phyloP scores from a whole-genome alignment of 2,113 vertebrate species.

The Chauna torquata region DNA sequence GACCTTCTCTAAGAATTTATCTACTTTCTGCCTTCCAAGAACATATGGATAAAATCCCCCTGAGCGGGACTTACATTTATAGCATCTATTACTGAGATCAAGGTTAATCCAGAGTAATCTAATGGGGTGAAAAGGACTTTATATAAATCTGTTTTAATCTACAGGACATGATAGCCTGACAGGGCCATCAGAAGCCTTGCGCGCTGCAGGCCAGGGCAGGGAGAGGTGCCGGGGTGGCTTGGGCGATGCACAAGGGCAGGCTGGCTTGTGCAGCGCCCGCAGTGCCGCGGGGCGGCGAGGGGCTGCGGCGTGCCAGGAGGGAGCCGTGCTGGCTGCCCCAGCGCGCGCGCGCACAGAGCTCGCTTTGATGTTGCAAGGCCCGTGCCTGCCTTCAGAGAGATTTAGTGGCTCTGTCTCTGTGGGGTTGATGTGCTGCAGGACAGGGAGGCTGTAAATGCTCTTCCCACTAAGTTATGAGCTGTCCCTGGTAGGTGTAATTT shows the following conservation, averaged over 20 bases:
- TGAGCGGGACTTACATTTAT: conserved; percentile 66
- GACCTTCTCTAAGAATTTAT: conserved; percentile 66
- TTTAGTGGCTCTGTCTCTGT: not conserved
- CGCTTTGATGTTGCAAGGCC: not conserved
- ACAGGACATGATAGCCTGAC: conserved; percentile 42
- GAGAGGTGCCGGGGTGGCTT: not conserved
- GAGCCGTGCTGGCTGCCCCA: not conserved
- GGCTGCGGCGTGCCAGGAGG: rapidly evolving
- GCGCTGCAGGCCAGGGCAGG: not conserved
- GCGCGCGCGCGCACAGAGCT: too few relatives aligned
- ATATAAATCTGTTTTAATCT: conserved; percentile 67
- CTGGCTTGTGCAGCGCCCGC: not conserved
- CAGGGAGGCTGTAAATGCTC: not conserved
- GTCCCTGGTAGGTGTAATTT: not conserved
- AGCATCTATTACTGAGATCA: conserved; percentile 72
- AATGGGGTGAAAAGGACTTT: conserved; percentile 72
- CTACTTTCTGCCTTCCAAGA: conserved; percentile 68
- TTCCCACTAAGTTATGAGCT: not conserved
- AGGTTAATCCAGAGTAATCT: conserved; percentile 73
- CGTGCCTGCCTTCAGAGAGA: not conserved
- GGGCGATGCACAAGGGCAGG: not conserved
- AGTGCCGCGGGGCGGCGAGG: rapidly evolving
- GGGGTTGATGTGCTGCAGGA: not conserved
- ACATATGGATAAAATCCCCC: conserved; percentile 71
- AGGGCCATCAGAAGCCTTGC: conserved; percentile 2